Percentiles rank a stretch among this genome's conserved stretches.
phyloP scores from a whole-genome alignment of 2,888 invertebrate species.

The Pterobdella sp. region DNA sequence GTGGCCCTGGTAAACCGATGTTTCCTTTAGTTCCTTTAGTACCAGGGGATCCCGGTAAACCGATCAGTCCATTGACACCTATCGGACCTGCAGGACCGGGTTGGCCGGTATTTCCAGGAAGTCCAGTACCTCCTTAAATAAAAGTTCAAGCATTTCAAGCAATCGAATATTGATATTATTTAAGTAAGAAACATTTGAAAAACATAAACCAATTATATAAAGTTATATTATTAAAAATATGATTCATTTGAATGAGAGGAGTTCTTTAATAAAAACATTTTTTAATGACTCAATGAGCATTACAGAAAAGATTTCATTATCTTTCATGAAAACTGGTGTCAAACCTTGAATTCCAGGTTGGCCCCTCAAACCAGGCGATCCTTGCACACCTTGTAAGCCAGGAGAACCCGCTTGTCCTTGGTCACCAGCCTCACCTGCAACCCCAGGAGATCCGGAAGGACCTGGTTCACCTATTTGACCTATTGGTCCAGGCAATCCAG shows the following conservation, averaged over 20 bases:
- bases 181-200: too few species aligned
- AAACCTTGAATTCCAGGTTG: neutral
- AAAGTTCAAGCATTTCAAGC: neutral
- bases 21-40: neutral
- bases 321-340: neutral
- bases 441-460: conserved; percentile 7
- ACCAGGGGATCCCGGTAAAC: conserved; percentile 27
- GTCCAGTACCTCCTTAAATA: neutral
- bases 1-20: neutral
- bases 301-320: neutral
- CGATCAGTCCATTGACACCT: conserved; percentile 29
- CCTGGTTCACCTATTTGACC: conserved; percentile 5
- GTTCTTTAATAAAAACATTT: neutral
- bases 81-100: conserved; percentile 28
- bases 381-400: neutral
- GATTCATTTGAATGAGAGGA: too few species aligned
- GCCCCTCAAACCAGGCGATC: neutral
- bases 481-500: neutral
- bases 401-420: conserved; percentile 6
- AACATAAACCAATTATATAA: neutral
- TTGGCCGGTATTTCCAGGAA: conserved; percentile 10
- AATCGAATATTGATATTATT: neutral
- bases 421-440: conserved; percentile 8
- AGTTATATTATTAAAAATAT: too few species aligned
- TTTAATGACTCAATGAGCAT: neutral